Conservation (phyloP, 2,797 vertebrate genomes). For the Paedocypris micromegethes region DNA sequence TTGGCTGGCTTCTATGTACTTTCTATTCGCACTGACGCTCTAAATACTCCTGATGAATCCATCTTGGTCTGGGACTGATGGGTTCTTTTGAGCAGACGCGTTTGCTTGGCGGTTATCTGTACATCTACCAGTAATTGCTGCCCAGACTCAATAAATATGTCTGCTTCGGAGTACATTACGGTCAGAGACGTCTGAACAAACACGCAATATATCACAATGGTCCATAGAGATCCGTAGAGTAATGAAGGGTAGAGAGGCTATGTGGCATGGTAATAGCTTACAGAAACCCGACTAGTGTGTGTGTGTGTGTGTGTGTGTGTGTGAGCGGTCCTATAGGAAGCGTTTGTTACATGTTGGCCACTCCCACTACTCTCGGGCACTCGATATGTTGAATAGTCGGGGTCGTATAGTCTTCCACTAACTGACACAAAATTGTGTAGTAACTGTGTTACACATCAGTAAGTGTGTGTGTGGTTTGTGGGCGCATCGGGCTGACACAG, state of each 20-base stretch:
- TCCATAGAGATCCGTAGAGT: slow-evolving; percentile 31
- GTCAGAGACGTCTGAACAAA: slow-evolving; percentile 31
- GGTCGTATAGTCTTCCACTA: slow-evolving; percentile 25
- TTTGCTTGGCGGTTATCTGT: slow-evolving; percentile 9
- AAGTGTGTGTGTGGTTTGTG: slow-evolving; percentile 19
- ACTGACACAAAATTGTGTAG: neutral
- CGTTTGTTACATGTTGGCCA: slow-evolving; percentile 32
- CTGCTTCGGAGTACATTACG: neutral
- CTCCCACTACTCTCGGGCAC: slow-evolving; percentile 22
- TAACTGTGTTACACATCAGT: slow-evolving; percentile 7
- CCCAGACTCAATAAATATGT: slow-evolving; percentile 3
- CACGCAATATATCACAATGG: slow-evolving; percentile 33
- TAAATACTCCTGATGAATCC: slow-evolving; percentile 30
- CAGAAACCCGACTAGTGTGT: slow-evolving; percentile 14
- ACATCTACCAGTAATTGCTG: slow-evolving; percentile 18
- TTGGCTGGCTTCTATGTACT: slow-evolving; percentile 20
- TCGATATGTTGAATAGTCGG: slow-evolving; percentile 31
- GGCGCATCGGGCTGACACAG: too few relatives aligned
- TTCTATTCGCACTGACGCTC: slow-evolving; percentile 11
- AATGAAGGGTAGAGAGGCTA: slow-evolving; percentile 31
- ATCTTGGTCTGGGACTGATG: slow-evolving; percentile 28
- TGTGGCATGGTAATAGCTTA: slow-evolving; percentile 20
- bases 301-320: slow-evolving; percentile 32
- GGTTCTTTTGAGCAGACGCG: slow-evolving; percentile 14
- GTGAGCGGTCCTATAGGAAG: slow-evolving; percentile 5